Evolutionary conservation across 2,113 vertebrate genomes (phyloP), one percentile per base, ranked within the genome.

Genomic region (Pseudopipra pipra): DNA sequence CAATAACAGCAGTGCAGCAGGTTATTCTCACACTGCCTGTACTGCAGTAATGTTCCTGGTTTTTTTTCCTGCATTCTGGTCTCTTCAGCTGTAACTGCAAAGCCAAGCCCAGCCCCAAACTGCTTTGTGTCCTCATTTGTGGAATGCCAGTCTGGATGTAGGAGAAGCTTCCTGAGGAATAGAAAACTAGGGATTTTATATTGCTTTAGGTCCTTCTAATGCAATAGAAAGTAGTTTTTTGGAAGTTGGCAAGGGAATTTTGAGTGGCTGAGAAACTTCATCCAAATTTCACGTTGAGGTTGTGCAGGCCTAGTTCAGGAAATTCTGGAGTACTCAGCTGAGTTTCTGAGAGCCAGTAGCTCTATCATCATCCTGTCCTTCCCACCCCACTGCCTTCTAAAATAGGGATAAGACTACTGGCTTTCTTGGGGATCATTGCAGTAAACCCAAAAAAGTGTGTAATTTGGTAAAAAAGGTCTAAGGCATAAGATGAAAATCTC

Each of bases 291-390:
- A 5, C 0, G 23, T 20, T 4, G 1, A 54, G 58, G 33, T 46
- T 28, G 6, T 15, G 27, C 37, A 31, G 30, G 24, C 6, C 27
- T 43, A 11, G n/a, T 14, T 68, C 24, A 63, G 49, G 58, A 41
- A 35, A 35, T 5, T 5, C 0, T 17, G 51, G 8, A 27, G 27
- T 33, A 58, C 4, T 31, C 9, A 27, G 10, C 22, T 1, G 4
- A 35, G 21, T 13, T 67, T 74, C 55, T 41, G 68, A 18, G 67
- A 47, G 51, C 25, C 31, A 44, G 23, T 7, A 25, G n/a, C 22
- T 67, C 2, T 37, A 5, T 5, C 7, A 8, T 65, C 35, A 35
- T 28, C n/a, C 71, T 56, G 21, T 11, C 47, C 54, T 73, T 43
- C 28, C 59, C 18, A 56, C 15, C 11, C 14, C 16, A 2, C 18